Percentiles rank a stretch among this genome's conserved stretches.
Conservation (phyloP, 2,113 vertebrate genomes). For the Scomber scombrus region DNA sequence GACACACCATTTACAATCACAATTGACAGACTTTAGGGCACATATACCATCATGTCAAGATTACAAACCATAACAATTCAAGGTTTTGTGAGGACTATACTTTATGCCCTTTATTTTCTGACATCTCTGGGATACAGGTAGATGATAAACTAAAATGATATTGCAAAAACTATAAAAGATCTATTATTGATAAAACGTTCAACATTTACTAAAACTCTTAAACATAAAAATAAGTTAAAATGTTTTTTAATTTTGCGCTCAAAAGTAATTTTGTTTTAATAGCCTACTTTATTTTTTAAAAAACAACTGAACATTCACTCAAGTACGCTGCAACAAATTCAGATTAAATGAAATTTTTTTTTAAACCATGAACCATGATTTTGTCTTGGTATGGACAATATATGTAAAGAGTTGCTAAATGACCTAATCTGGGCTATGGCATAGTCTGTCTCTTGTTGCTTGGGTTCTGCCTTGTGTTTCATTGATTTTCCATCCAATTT, state of each 20-base stretch:
- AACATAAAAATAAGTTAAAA: too few species aligned
- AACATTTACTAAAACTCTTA: not conserved
- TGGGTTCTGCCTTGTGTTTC: conserved; percentile 42
- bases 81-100: too few species aligned
- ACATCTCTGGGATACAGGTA: not conserved
- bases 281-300: not conserved
- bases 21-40: too few species aligned
- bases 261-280: too few species aligned
- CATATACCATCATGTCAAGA: too few species aligned
- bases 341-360: not conserved
- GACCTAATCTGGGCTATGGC: not conserved
- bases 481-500: conserved; percentile 72
- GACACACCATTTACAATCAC: too few species aligned
- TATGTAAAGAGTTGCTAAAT: not conserved
- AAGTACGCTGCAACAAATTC: not conserved
- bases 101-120: not conserved
- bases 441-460: conserved; percentile 33
- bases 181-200: not conserved
- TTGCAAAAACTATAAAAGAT: not conserved
- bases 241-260: too few species aligned
- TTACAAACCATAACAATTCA: too few species aligned
- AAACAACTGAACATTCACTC: not conserved
- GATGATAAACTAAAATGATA: not conserved
- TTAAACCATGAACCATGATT: not conserved
- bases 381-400: not conserved